Percentiles rank a stretch among this genome's conserved stretches.
phyloP scores from a whole-genome alignment of 1,140 invertebrate genomes.

The Drosophila quadrilineata region DNA sequence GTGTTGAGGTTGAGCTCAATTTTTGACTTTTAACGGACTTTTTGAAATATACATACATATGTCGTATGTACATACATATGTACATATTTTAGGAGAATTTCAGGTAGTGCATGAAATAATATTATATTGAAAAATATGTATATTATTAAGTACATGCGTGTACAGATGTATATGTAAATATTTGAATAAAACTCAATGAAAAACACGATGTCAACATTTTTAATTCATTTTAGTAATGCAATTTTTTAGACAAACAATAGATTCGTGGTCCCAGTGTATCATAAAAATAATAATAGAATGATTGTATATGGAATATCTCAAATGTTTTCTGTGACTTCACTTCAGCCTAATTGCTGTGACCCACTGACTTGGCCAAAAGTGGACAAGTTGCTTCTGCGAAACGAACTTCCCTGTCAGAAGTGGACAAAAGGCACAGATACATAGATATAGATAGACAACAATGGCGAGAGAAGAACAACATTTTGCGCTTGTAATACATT shows the following conservation, averaged over 20 bases:
- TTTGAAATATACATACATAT: background rate
- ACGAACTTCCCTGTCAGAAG: constrained; percentile 14
- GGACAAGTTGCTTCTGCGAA: constrained; percentile 36
- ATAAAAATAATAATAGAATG: too few species aligned
- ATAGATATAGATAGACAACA: constrained; percentile 5
- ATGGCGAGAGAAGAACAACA: constrained; percentile 26
- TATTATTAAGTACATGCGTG: too few species aligned
- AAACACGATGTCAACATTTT: too few species aligned
- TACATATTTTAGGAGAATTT: too few species aligned
- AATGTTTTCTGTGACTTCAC: too few species aligned
- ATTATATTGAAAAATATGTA: too few species aligned
- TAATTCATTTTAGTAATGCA: too few species aligned
- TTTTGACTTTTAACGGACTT: background rate
- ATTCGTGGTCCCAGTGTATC: too few species aligned
- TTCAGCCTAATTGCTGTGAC: constrained; percentile 63
- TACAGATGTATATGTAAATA: too few species aligned
- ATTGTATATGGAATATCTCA: background rate
- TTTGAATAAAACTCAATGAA: background rate
- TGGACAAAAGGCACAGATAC: background rate
- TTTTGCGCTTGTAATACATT: constrained; percentile 41
- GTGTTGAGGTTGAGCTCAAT: too few species aligned
- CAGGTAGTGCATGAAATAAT: too few species aligned
- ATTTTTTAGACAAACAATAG: too few species aligned
- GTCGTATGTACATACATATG: background rate
- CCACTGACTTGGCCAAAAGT: constrained; percentile 40